Conservation (phyloP, 2,888 invertebrate species). For the Torymus aiolomorphi region DNA sequence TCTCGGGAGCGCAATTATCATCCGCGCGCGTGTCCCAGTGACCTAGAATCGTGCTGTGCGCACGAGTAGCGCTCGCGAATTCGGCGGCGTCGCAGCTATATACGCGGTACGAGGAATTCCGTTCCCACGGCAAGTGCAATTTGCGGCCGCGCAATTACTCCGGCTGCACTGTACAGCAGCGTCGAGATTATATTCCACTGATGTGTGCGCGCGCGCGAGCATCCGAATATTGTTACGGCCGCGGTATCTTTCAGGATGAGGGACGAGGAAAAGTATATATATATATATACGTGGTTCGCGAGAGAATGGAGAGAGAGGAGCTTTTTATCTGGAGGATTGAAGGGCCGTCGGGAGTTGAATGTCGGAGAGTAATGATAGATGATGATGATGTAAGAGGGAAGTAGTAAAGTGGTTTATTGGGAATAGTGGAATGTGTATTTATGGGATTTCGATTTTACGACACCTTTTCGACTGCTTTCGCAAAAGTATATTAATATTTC, state of each 20-base stretch:
- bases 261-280: too few relatives aligned
- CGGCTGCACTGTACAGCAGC: too few relatives aligned
- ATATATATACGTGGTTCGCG: too few relatives aligned
- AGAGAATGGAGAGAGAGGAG: too few relatives aligned
- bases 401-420: neutral
- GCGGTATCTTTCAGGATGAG: too few relatives aligned
- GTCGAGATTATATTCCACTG: too few relatives aligned
- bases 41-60: constrained; percentile 60
- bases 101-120: constrained; percentile 58
- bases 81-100: neutral
- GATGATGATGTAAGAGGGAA: constrained; percentile 31
- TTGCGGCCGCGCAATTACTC: constrained; percentile 18
- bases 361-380: neutral
- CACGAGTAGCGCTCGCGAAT: neutral
- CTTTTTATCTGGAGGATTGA: too few relatives aligned
- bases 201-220: too few relatives aligned
- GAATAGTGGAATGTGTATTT: neutral
- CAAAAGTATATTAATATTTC: too few relatives aligned
- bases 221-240: too few relatives aligned
- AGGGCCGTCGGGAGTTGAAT: neutral
- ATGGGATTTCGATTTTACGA: constrained; percentile 18
- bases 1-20: constrained; percentile 65
- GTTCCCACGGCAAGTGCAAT: constrained; percentile 55
- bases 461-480: neutral
- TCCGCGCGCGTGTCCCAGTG: constrained; percentile 66